phyloP scores from a whole-genome alignment of 2,797 vertebrate genomes.

The Graptemys geographica region DNA sequence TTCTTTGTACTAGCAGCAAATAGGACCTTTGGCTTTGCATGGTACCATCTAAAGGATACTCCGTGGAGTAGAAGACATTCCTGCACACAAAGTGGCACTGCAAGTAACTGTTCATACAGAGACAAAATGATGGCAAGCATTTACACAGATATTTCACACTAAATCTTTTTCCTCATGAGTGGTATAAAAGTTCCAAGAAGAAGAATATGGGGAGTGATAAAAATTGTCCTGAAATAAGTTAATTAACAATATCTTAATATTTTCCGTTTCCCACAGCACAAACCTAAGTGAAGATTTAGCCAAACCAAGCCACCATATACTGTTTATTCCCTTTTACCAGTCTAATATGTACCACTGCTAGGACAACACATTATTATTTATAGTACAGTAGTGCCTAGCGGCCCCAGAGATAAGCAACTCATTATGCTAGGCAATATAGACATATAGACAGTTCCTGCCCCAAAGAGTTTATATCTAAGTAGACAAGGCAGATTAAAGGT shows the following conservation, averaged over 20 bases:
- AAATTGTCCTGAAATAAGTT: not conserved
- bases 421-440: not conserved
- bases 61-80: not conserved
- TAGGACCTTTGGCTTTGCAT: not conserved
- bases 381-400: not conserved
- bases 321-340: not conserved
- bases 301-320: not conserved
- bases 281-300: not conserved
- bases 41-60: not conserved
- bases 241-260: not conserved
- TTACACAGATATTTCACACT: not conserved
- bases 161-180: fast-evolving
- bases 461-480: not conserved
- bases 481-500: not conserved
- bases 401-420: not conserved
- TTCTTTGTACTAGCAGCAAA: not conserved
- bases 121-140: not conserved
- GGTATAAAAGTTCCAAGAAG: not conserved
- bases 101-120: not conserved
- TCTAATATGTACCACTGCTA: not conserved
- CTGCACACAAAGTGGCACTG: not conserved
- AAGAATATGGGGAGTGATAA: not conserved
- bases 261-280: not conserved
- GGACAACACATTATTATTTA: not conserved
- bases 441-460: not conserved